Base-by-base conservation (phyloP, 2,113 vertebrate genomes). In the Collichthys lucidus region DNA sequence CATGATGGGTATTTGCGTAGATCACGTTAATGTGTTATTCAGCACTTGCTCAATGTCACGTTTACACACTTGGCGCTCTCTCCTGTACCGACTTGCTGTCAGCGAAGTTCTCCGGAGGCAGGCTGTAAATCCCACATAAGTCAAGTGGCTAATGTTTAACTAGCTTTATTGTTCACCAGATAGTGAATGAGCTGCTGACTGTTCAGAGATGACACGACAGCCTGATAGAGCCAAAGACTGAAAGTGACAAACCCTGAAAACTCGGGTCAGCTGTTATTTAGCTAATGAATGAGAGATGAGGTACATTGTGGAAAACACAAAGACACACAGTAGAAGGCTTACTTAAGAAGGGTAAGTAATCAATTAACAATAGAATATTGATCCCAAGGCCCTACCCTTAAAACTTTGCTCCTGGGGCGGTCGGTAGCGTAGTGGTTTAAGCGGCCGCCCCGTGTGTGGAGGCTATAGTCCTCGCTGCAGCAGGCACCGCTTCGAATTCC, bases 141-240 rank as follows among this genome's bases (percentile, higher is more conserved):
- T 22, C 0, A 70, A 49, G 17, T 46, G 62, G 81, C 74, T 88
- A 89, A 89, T 86, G 60, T 61, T 79, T 85, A 86, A 86, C 85
- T 80, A 20, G 59, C n/a, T 22, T 82, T 72, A 68, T 84, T 75
- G 3, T 63, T 61, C 44, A 49, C 2, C 15, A 14, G 55, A 40
- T 74, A 40, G n/a, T 64, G 6, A 75, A 71, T 4, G 55, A 55
- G 70, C 57, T 50, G 29, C 78, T 61, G 74, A 55, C 50, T 11
- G 5, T 35, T 31, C 62, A 64, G 42, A 70, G 50, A 12, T 59
- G 49, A 26, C 4, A 16, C 2, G 9, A 26, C 46, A 19, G 31
- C 11, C 56, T 29, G 4, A 4, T 19, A 20, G 29, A 59, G 50
- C 0, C 12, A 10, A 47, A 68, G 24, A 22, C 1, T 9, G 22